These are phyloP conservation scores for Spilogale gracilis DNA, from an alignment of 2,113 vertebrate species.

Conservation along the genomic window DNA sequence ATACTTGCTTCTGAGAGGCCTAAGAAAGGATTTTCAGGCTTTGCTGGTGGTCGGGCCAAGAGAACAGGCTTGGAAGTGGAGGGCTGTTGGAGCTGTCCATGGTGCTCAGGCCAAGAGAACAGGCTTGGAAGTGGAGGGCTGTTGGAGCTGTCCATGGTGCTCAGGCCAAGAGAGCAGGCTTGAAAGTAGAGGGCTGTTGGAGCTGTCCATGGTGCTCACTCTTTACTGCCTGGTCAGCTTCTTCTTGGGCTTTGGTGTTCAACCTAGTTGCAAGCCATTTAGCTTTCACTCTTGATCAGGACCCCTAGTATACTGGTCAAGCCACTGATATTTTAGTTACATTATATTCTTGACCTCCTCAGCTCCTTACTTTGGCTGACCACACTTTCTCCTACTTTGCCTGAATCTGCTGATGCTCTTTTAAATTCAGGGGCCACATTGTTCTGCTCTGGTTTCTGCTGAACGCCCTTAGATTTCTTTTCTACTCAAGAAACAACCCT, in stretches of 20 bases:
- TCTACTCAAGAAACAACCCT: not conserved
- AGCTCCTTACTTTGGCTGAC: not conserved
- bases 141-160: not conserved
- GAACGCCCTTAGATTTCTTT: not conserved
- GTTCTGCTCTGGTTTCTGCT: not conserved
- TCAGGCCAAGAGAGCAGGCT: no score
- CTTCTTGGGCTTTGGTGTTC: not conserved
- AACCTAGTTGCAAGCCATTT: no score
- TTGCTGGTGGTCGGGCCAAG: not conserved
- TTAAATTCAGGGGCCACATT: no score
- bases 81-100: not conserved
- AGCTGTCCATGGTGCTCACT: not conserved
- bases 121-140: accelerated
- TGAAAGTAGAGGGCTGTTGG: accelerated
- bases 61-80: accelerated
- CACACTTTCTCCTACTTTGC: not conserved
- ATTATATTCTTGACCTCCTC: not conserved
- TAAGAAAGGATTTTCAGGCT: not conserved
- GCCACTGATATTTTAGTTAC: not conserved
- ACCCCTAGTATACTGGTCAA: not conserved
- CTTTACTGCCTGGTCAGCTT: accelerated
- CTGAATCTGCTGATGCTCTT: not conserved
- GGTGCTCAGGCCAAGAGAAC: not conserved
- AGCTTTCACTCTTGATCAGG: not conserved
- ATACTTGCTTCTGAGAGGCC: not conserved